phyloP scores from a whole-genome alignment of 2,797 vertebrate genomes.

The Pseudomugil gertrudae region DNA sequence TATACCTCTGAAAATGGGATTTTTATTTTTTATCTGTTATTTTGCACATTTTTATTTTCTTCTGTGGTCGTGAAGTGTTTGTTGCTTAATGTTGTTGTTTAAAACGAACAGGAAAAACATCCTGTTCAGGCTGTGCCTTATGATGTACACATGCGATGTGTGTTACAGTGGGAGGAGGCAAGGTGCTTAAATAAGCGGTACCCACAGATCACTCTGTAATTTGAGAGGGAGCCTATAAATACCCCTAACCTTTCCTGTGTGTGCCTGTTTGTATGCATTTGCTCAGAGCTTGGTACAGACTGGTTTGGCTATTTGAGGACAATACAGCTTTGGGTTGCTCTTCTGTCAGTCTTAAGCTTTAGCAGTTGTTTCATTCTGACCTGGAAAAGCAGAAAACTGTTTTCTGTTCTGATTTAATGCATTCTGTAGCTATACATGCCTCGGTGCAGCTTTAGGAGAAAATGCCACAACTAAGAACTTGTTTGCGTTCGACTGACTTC shows the following conservation, averaged over 20 bases:
- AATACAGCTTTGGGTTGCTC: constrained; percentile 51
- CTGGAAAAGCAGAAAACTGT: constrained; percentile 61
- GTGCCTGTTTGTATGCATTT: constrained; percentile 68
- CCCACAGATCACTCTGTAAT: constrained; percentile 81
- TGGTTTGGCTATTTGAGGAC: constrained; percentile 56
- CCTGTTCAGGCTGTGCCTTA: constrained; percentile 45
- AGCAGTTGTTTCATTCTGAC: constrained; percentile 24
- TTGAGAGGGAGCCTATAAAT: constrained; percentile 84
- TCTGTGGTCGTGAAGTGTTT: neutral
- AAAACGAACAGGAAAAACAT: constrained; percentile 13
- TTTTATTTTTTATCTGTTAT: neutral
- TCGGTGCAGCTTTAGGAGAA: constrained; percentile 55
- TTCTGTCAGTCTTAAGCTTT: constrained; percentile 31
- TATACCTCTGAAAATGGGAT: constrained; percentile 9
- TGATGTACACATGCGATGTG: constrained; percentile 51
- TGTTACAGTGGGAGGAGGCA: constrained; percentile 67
- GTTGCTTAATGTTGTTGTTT: constrained; percentile 14
- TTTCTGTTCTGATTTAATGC: constrained; percentile 38
- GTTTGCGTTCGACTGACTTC: constrained; percentile 61
- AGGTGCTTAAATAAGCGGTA: constrained; percentile 79
- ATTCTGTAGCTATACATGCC: constrained; percentile 30
- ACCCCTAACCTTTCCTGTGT: constrained; percentile 84
- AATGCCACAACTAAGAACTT: constrained; percentile 62
- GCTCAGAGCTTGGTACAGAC: constrained; percentile 55
- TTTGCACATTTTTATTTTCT: neutral